These are phyloP conservation scores for Drosophila kepulauana DNA, from an alignment of 1,140 invertebrate genomes.

Conservation along the genomic window DNA sequence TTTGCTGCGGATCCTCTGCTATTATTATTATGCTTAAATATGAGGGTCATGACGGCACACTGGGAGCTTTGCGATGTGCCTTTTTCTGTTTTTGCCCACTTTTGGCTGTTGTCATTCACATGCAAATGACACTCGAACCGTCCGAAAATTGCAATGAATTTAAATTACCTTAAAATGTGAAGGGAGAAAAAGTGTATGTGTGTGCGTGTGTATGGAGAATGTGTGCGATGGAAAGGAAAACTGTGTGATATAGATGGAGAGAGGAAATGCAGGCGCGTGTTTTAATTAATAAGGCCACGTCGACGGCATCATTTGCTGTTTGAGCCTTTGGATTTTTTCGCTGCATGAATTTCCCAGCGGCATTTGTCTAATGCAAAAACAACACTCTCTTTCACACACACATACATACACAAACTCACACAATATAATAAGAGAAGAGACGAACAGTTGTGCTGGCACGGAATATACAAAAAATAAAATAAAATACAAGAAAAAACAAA, in stretches of 20 bases:
- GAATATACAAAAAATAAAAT: constrained; percentile 22
- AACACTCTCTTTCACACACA: constrained; percentile 50
- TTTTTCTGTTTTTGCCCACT: constrained; percentile 3
- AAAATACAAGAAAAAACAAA: constrained; percentile 36
- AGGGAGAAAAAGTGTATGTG: background rate
- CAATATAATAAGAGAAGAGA: constrained; percentile 23
- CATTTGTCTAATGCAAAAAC: constrained; percentile 74
- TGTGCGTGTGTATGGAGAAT: background rate
- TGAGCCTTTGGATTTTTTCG: constrained; percentile 68
- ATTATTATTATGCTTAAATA: constrained; percentile 34
- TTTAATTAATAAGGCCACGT: constrained; percentile 78
- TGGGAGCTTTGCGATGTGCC: constrained; percentile 8
- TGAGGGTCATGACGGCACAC: constrained; percentile 20
- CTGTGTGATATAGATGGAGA: constrained; percentile 12
- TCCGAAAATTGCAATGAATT: constrained; percentile 69
- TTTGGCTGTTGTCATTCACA: constrained; percentile 52
- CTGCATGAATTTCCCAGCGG: constrained; percentile 75
- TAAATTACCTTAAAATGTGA: constrained; percentile 64
- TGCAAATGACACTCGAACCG: constrained; percentile 61
- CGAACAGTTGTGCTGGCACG: constrained; percentile 20
- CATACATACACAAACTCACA: constrained; percentile 29
- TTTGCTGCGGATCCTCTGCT: background rate
- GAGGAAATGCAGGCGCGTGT: constrained; percentile 59
- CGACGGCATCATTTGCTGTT: constrained; percentile 70
- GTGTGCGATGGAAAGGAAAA: background rate